Conservation (phyloP, 2,113 vertebrate genomes). For the Carassius auratus region DNA sequence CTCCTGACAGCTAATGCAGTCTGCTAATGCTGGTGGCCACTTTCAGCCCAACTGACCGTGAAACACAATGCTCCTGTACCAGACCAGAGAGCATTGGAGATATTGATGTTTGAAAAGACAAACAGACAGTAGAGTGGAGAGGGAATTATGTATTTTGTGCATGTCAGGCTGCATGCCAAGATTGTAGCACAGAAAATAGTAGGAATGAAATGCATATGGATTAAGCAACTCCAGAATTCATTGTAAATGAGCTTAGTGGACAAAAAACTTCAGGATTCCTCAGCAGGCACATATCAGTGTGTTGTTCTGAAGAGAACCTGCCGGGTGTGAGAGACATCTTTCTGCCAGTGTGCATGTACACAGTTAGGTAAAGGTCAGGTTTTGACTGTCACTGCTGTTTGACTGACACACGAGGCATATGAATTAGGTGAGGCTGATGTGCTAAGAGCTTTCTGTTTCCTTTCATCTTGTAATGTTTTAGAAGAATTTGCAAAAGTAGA, state of each 20-base stretch:
- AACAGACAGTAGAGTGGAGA: neutral
- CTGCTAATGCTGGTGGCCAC: conserved; percentile 40
- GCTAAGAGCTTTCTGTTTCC: neutral
- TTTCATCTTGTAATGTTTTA: neutral
- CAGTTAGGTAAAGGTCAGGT: neutral
- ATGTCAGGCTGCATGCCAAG: neutral
- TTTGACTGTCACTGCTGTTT: neutral
- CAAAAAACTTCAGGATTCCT: too few species aligned
- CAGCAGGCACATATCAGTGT: neutral
- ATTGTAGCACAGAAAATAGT: neutral
- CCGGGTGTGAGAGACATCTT: neutral
- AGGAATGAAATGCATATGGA: neutral
- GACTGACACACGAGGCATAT: neutral
- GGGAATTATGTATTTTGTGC: neutral
- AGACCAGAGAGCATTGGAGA: neutral
- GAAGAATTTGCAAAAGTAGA: neutral
- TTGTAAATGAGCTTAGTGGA: neutral
- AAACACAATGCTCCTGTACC: neutral
- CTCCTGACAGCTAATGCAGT: conserved; percentile 28
- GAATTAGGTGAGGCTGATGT: neutral
- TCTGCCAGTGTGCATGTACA: neutral
- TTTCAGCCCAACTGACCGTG: neutral
- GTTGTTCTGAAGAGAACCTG: neutral
- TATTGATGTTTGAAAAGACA: neutral
- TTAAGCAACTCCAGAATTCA: neutral